Evolutionary conservation across 1,140 invertebrate genomes (phyloP).

Genomic region (Drosophila micromelanica): DNA sequence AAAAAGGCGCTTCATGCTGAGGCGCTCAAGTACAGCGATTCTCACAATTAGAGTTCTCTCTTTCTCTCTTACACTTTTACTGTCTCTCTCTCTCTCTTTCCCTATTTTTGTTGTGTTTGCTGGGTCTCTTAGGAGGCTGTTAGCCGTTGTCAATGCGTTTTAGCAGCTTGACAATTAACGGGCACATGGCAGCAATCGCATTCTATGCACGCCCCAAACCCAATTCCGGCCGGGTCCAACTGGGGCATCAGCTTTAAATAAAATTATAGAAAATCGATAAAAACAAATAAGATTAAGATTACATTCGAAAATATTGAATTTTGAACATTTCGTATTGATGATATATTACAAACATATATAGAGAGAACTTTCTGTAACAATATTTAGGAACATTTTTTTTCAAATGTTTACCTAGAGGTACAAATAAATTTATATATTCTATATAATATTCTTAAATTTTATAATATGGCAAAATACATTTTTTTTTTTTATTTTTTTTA

Average conservation of each 20-base stretch:
- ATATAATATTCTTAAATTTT: no score
- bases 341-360: no score
- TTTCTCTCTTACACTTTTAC: neutral
- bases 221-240: neutral
- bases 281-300: neutral
- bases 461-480: no score
- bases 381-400: no score
- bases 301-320: no score
- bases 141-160: conserved; percentile 76
- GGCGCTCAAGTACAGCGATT: neutral
- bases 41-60: neutral
- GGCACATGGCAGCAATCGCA: conserved; percentile 68
- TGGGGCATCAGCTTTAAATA: conserved; percentile 9
- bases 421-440: no score
- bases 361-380: no score
- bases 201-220: conserved; percentile 38
- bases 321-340: no score
- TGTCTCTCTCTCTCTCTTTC: conserved; percentile 10
- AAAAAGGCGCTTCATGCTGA: conserved; percentile 26
- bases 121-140: conserved; percentile 20
- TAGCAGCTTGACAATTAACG: conserved; percentile 55
- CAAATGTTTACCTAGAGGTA: no score
- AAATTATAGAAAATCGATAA: no score
- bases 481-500: no score
- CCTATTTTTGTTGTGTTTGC: neutral